Evolutionary conservation across 2,888 invertebrate genomes (phyloP).

Genomic region (Diplolepis rosae): DNA sequence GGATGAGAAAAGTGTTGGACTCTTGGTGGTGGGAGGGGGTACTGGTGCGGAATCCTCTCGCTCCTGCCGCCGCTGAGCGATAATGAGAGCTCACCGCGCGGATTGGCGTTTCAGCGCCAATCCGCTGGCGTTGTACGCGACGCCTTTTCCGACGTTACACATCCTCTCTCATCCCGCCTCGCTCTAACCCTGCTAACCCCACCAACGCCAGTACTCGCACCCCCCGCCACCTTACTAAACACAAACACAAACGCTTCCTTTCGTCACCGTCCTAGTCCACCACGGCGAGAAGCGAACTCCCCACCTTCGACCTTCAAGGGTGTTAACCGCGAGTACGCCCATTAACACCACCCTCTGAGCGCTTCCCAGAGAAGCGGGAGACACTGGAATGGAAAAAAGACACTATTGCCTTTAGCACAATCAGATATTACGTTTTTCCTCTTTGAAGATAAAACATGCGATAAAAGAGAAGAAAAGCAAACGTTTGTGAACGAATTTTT

Average conservation of each 20-base stretch:
- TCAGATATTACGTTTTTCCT: not conserved
- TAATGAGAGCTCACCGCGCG: conserved; percentile 50
- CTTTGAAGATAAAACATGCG: not conserved
- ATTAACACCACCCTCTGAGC: conserved; percentile 69
- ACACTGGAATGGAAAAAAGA: conserved; percentile 30
- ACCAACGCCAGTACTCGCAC: no score
- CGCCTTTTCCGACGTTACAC: conserved; percentile 75
- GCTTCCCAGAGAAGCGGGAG: conserved; percentile 31
- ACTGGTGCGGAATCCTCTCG: conserved; percentile 36
- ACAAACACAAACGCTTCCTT: conserved; percentile 36
- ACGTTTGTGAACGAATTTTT: no score
- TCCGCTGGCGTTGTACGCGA: conserved; percentile 73
- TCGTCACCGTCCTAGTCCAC: conserved; percentile 27
- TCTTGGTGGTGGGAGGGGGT: conserved; percentile 24
- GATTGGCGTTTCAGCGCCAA: conserved; percentile 74
- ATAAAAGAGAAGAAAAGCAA: conserved; percentile 28
- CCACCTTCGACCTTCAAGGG: conserved; percentile 58
- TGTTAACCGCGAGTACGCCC: conserved; percentile 74
- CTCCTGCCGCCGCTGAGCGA: conserved; percentile 42
- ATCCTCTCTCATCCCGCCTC: conserved; percentile 39
- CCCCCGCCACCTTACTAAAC: conserved; percentile 32
- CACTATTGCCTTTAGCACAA: not conserved
- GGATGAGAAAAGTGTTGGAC: conserved; percentile 18
- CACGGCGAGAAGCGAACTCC: conserved; percentile 5
- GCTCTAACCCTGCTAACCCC: conserved; percentile 34